Base-by-base conservation (phyloP, 1,140 invertebrate genomes). In the Paralvinella palmiformis region DNA sequence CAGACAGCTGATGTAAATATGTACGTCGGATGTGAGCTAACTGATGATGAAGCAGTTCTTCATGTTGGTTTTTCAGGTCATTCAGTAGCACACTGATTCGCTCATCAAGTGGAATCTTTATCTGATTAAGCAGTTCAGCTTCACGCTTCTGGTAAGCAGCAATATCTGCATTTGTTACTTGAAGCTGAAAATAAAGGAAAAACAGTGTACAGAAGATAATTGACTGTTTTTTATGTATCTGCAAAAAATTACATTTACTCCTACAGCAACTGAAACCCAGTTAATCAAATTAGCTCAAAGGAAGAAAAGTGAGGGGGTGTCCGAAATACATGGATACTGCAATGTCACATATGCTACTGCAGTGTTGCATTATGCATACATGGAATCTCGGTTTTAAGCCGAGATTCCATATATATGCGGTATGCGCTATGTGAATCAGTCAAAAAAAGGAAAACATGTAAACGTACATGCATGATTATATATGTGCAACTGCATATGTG, bases 1-100 rank as follows among this genome's bases (percentile, higher is more conserved):
- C 24, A 6, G 48, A 27, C 50, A 63, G 32, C 37, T 36, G 31
- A 22, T 56, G 52, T 3, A 44, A 27, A 44, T 58, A 64, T n/a
- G 32, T 56, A 20, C 64, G 56, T 27, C 58, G 35, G 1, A 73
- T 15, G 24, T 65, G 65, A 32, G 64, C 64, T 15, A 77, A 63
- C 48, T 77, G 75, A 52, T 75, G 71, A 41, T 72, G 69, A 7
- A 77, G 64, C 24, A 77, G 52, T n/a, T 73, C 67, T 37, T 67
- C 58, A 44, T 77, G 74, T 20, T 75, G 69, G 2, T 27, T 63
- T 64, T 77, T 69, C 58, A 77, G 59, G 15, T 66, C 59, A 32
- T 64, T 65, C n/a, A 72, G 45, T 32, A 71, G 31, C 29, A 24
- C 27, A 29, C 27, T 31, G 20, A 56, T 5, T 48, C 41, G n/a